Base-by-base conservation (phyloP, 2,797 vertebrate species). In the Mycteria americana region DNA sequence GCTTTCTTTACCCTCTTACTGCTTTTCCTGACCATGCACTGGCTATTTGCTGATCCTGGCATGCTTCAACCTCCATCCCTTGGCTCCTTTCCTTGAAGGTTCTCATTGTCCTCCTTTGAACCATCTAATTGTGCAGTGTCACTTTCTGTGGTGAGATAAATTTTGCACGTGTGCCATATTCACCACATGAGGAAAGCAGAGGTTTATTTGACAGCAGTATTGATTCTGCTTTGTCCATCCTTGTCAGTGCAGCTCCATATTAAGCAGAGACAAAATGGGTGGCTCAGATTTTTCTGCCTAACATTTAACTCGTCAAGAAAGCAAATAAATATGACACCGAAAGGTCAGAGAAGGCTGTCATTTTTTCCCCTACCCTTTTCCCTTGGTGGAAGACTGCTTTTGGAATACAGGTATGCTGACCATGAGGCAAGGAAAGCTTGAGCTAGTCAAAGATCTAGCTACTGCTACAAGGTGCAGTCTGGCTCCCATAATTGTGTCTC, bases 81-180 rank as follows among this genome's bases (percentile, higher is more conserved):
- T 12, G 8, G 11, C 30, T 78, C 17, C 35, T 39, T 89, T 63
- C 24, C 51, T 54, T 30, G 35, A 23, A 43, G 56, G 8, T 59
- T 78, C 31, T 56, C 19, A 1, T 25, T 46, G 28, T 53, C 31
- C 15, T 59, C 6, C 27, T 67, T 51, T 6, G 3, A 48, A 22
- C 57, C 9, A 18, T 65, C 27, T 33, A 13, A n/a, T 11, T 43
- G 27, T 37, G 21, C 14, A 2, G 3, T 15, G 15, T 70, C 28
- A 6, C 6, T 70, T 91, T 75, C 51, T 65, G 33, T 6, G 4
- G 57, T 64, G 75, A 75, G 62, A 16, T 28, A 7, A 19, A 51
- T 16, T 59, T n/a, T 54, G 48, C 31, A 8, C 2, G 1, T 41
- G 10, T 51, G n/a, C 48, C 0, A 0, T 51, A 9, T 48, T 65